A percentile compares a stretch with the other conserved stretches of the same genome.
Conservation (phyloP, 1,140 invertebrate species). For the Lepidostoma basale region DNA sequence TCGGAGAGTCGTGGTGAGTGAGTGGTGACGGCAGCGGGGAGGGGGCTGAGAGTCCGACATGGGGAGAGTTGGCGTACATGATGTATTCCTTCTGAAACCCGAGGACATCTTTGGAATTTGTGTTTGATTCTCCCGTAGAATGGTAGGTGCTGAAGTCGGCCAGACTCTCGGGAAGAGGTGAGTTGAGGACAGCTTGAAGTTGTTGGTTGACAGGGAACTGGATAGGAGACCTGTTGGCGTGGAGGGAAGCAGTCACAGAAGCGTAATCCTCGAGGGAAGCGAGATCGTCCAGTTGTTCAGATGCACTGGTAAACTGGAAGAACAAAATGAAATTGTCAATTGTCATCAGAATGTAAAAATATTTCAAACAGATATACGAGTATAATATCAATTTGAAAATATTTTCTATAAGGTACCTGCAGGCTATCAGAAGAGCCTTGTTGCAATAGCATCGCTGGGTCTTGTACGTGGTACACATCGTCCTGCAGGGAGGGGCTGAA, state of each 20-base stretch:
- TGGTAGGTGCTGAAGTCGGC: constrained; percentile 82
- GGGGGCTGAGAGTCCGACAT: constrained; percentile 56
- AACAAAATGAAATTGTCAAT: constrained; percentile 46
- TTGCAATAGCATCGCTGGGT: constrained; percentile 71
- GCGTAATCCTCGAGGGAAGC: constrained; percentile 70
- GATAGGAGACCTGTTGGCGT: constrained; percentile 62
- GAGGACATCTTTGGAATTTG: constrained; percentile 42
- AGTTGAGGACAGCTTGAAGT: constrained; percentile 75
- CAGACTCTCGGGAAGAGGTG: constrained; percentile 76
- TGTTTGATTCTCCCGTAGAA: constrained; percentile 59
- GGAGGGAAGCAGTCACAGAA: constrained; percentile 59
- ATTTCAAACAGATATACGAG: background rate
- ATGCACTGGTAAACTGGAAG: constrained; percentile 70
- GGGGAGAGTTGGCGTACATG: constrained; percentile 61
- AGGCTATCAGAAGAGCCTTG: constrained; percentile 46
- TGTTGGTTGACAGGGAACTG: constrained; percentile 72
- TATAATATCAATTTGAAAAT: background rate
- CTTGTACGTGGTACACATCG: constrained; percentile 78
- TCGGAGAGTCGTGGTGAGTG: constrained; percentile 54
- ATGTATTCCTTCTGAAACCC: constrained; percentile 45
- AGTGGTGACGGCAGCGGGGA: constrained; percentile 73
- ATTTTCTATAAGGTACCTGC: constrained; percentile 19
- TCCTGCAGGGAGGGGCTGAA: constrained; percentile 76
- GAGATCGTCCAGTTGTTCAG: constrained; percentile 72
- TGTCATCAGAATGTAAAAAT: background rate